Base-by-base conservation (phyloP, 1,140 invertebrate genomes). In the Sminthurides bifidus region DNA sequence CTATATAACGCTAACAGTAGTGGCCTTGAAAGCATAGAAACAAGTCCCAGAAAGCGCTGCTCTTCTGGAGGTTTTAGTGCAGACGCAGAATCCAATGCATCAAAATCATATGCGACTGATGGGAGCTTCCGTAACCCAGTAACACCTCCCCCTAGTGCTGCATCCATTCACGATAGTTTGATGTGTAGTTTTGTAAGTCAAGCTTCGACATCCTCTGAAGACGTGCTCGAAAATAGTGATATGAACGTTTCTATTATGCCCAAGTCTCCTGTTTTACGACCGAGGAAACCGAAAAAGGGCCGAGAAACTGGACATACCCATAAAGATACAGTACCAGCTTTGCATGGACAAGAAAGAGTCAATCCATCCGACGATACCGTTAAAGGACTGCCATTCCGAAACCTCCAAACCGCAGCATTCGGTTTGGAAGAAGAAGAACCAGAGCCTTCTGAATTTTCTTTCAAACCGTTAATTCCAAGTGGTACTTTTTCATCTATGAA, bases 1-100 rank as follows among this genome's bases (percentile, higher is more conserved):
- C 52, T 65, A n/a, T 57, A 60, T 15, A 37, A 51, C 35, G 59
- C 56, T 33, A 58, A 53, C 35, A 63, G 60, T 33, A 58, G 55
- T 40, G 65, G 52, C 3, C 31, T 54, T 17, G 58, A 60, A 23
- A 56, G 57, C 33, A 59, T 31, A 19, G 31, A 31, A 12, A 54
- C 52, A 43, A 61, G 56, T 56, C 51, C 44, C 24, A 46, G 37
- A 5, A 58, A 58, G 54, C 50, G 57, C 14, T 23, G 12, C 6
- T 49, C 29, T 10, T 60, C 58, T 21, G 45, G 43, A 23, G 41
- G 41, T 10, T 52, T 33, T 40, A 46, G 37, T 3, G 40, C 15
- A 21, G 54, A 54, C 27, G 46, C 46, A 6, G 54, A 60, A 29
- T 53, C 40, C 14, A 44, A 14, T 23, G 31, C 38, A 31, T 51